Conservation (phyloP, 2,113 vertebrate genomes). For the Nesospiza acunhae region DNA sequence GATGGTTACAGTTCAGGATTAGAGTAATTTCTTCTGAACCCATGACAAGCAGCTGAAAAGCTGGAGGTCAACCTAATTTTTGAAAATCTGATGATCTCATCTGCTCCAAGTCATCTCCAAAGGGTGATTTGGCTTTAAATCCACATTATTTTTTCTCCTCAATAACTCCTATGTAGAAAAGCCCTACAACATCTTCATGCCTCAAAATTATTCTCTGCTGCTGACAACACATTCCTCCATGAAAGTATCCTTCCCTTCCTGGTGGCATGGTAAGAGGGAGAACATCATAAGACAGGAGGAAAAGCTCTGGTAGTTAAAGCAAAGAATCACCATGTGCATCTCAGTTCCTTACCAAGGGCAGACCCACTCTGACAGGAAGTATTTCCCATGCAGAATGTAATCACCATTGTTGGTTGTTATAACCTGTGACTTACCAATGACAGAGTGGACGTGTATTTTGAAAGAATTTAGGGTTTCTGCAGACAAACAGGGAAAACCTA, state of each 20-base stretch:
- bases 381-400: background rate
- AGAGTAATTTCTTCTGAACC: background rate
- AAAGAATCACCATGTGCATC: background rate
- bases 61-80: background rate
- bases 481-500: background rate
- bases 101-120: background rate
- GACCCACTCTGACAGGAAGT: background rate
- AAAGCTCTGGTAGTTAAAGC: background rate
- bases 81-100: background rate
- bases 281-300: accelerated
- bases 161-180: background rate
- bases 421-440: background rate
- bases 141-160: background rate
- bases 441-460: accelerated
- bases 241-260: background rate
- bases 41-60: background rate
- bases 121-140: background rate
- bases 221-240: background rate
- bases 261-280: background rate
- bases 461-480: background rate
- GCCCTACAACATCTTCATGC: background rate
- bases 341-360: background rate
- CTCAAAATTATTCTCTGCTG: background rate
- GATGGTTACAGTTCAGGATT: background rate
- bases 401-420: background rate